Conservation (phyloP, 2,113 vertebrate species). For the Sphyrna mokarran region DNA sequence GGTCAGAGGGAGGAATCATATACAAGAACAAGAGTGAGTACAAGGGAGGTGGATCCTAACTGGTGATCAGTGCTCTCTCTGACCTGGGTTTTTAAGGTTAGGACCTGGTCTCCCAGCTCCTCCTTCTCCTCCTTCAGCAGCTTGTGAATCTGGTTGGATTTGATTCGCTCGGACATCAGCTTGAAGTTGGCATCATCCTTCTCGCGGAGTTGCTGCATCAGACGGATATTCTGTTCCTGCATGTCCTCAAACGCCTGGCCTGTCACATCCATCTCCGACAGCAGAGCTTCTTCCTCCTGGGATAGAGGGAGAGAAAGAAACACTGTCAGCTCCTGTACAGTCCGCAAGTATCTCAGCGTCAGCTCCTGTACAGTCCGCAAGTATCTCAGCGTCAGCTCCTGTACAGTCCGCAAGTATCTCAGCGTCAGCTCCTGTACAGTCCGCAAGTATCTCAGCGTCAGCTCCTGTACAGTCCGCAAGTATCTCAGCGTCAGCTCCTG, state of each 20-base stretch:
- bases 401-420: background rate
- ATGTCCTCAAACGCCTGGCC: constrained; percentile 93
- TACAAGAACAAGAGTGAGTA: too few relatives aligned
- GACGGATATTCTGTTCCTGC: constrained; percentile 89
- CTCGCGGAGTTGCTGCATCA: constrained; percentile 81
- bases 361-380: too few relatives aligned
- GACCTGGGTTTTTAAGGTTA: constrained; percentile 86
- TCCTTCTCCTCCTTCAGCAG: constrained; percentile 85
- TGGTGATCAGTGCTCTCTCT: background rate
- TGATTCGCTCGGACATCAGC: constrained; percentile 88
- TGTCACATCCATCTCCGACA: constrained; percentile 91
- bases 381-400: too few relatives aligned
- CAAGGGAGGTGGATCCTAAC: too few relatives aligned
- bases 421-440: too few relatives aligned
- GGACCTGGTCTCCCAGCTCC: constrained; percentile 81
- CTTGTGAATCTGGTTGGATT: constrained; percentile 93
- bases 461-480: background rate
- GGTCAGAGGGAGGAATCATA: too few relatives aligned
- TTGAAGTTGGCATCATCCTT: constrained; percentile 94
- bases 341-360: background rate
- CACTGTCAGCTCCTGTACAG: too few relatives aligned
- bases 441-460: background rate
- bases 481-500: background rate
- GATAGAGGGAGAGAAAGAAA: background rate
- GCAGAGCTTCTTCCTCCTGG: constrained; percentile 84